Conservation (phyloP, 2,113 vertebrate genomes). For the Nycticryphes semicollaris region DNA sequence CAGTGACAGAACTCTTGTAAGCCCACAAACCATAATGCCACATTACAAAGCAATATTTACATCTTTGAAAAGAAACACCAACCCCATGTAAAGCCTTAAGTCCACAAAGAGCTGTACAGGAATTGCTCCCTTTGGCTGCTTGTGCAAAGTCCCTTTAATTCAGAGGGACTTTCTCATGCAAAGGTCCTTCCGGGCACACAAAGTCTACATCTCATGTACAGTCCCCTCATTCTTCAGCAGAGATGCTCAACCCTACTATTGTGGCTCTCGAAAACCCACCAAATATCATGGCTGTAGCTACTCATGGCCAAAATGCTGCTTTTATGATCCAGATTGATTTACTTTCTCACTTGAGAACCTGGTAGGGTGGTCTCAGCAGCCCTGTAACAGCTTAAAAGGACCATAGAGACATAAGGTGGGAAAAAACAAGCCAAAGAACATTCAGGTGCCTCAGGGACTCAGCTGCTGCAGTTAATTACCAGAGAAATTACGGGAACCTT, state of each 20-base stretch:
- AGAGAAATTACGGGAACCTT: background rate
- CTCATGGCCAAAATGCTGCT: background rate
- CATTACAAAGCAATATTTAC: background rate
- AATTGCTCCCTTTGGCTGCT: background rate
- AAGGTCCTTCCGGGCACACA: background rate
- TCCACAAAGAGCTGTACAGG: background rate
- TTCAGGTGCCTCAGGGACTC: background rate
- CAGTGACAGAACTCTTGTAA: background rate
- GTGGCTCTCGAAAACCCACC: background rate
- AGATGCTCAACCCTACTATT: background rate
- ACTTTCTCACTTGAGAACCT: background rate
- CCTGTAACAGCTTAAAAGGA: background rate
- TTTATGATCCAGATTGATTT: background rate
- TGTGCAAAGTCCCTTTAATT: background rate
- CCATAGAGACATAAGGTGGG: too few species aligned
- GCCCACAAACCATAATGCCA: background rate
- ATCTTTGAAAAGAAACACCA: background rate
- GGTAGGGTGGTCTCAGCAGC: background rate
- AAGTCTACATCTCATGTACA: fast-evolving
- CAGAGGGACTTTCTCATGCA: background rate
- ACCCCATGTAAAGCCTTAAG: background rate
- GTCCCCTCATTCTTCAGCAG: background rate
- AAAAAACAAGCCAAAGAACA: background rate
- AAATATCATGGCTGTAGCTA: background rate
- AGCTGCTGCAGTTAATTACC: background rate